These are phyloP conservation scores for Amazona vittata DNA, from an alignment of 2,113 vertebrate genomes.

Conservation along the genomic window DNA sequence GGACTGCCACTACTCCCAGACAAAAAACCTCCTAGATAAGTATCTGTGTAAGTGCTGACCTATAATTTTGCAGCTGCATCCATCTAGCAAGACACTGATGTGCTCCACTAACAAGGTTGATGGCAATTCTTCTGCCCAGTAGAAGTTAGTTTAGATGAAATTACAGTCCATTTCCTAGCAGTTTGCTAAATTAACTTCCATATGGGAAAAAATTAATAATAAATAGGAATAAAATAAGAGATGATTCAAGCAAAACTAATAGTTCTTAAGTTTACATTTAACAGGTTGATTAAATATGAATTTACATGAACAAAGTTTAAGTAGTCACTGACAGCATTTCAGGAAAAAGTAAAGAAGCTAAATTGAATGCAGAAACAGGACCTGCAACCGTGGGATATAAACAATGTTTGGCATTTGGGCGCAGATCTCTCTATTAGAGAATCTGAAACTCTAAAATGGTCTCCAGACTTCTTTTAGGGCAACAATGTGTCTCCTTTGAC, in stretches of 20 bases:
- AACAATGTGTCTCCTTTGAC: neutral
- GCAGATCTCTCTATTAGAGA: neutral
- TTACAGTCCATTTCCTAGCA: neutral
- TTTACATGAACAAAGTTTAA: neutral
- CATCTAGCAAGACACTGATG: neutral
- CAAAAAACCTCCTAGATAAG: neutral
- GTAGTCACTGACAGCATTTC: neutral
- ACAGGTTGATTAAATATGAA: neutral
- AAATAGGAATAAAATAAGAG: neutral
- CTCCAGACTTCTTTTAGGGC: neutral
- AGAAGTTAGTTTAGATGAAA: neutral
- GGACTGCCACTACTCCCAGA: neutral
- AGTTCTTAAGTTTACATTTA: neutral
- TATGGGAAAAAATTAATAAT: neutral
- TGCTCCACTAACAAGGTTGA: neutral
- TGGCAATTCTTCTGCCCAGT: neutral
- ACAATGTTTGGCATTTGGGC: neutral
- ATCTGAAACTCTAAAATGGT: neutral
- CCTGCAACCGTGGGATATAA: neutral
- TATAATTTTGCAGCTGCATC: neutral
- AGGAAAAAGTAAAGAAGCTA: neutral
- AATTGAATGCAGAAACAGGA: neutral
- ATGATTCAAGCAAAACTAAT: neutral
- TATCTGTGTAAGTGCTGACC: neutral
- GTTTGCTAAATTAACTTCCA: neutral